Base-by-base conservation (phyloP, 2,797 vertebrate species). In the Cossypha niveicapilla region DNA sequence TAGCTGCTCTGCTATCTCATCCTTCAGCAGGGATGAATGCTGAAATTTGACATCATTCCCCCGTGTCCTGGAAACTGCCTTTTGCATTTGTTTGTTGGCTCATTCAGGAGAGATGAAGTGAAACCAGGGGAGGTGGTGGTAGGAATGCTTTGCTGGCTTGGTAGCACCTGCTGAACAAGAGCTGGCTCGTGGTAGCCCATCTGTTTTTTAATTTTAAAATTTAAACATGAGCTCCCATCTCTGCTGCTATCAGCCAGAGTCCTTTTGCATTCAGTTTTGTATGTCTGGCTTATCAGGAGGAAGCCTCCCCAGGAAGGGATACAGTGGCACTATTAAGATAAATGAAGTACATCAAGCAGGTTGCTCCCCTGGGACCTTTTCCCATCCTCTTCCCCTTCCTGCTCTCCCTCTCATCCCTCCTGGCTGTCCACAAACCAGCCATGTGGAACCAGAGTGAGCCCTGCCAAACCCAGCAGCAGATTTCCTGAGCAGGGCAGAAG, bases 401-500 rank as follows among this genome's bases (percentile, higher is more conserved):
- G 84, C 45, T 53, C 28, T 85, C 42, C 28, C 37, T 79, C 63
- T 70, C 6, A 4, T 89, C 53, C 65, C 71, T 91, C 44, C 90
- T 73, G 85, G 75, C 84, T 91, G 67, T 66, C 89, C 32, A 6
- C 91, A 94, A 85, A 89, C 61, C 87, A 96, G 81, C 32, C 74
- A 25, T 34, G 75, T 70, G 56, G 37, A 86, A 68, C 47, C 72
- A 91, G 81, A 74, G 44, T 0, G 3, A 86, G 50, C 54, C 34
- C 27, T 91, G 89, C 94, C 92, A 94, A 95, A 91, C 88, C 78
- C 91, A 95, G 87, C 80, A 93, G 78, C 86, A 93, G 84, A 79
- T 94, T 92, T 94, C 88, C 86, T 94, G 91, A 93, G 60, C 0
- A 0, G 62, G 54, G 58, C 0, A 0, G 67, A 89, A 87, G 84